Evolutionary conservation across 1,140 invertebrate species (phyloP).

Genomic region (Neuroterus valhalla): DNA sequence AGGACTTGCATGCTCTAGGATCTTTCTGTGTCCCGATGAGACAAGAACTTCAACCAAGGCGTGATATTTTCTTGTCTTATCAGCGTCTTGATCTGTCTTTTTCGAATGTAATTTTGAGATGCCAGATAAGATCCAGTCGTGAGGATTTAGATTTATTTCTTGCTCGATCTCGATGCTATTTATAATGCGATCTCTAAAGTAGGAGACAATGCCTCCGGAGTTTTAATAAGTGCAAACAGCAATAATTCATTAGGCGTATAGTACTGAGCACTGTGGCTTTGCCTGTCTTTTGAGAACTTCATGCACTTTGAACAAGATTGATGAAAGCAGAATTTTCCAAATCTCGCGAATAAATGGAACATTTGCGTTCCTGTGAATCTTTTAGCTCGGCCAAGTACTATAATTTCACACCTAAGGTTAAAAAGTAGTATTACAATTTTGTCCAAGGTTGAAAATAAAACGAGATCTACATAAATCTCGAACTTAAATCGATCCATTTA

Average conservation of each 20-base stretch:
- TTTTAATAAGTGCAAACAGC: slow-evolving; percentile 59
- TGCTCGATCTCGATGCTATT: slow-evolving; percentile 59
- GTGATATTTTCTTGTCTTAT: slow-evolving; percentile 18
- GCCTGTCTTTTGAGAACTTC: slow-evolving; percentile 50
- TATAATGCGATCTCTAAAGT: slow-evolving; percentile 56
- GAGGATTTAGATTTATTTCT: slow-evolving; percentile 47
- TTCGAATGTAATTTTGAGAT: slow-evolving; percentile 36
- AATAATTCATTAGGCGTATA: slow-evolving; percentile 60
- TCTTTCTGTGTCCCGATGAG: slow-evolving; percentile 43
- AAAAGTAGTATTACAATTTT: neutral
- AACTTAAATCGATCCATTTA: neutral
- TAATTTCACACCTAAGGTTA: slow-evolving; percentile 20
- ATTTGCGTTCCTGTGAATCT: neutral
- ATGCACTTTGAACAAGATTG: too few species aligned
- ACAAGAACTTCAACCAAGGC: slow-evolving; percentile 24
- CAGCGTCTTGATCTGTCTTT: slow-evolving; percentile 39
- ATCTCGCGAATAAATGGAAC: too few species aligned
- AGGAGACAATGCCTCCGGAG: slow-evolving; percentile 50
- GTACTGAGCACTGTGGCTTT: slow-evolving; percentile 62
- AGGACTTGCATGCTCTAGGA: slow-evolving; percentile 48
- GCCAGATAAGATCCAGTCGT: slow-evolving; percentile 30
- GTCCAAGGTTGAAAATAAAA: neutral
- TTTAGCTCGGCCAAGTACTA: neutral
- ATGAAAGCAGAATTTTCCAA: too few species aligned
- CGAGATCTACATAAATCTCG: neutral